These are phyloP conservation scores for Otolemur garnettii DNA, from an alignment of 2,113 vertebrate species.

Conservation along the genomic window DNA sequence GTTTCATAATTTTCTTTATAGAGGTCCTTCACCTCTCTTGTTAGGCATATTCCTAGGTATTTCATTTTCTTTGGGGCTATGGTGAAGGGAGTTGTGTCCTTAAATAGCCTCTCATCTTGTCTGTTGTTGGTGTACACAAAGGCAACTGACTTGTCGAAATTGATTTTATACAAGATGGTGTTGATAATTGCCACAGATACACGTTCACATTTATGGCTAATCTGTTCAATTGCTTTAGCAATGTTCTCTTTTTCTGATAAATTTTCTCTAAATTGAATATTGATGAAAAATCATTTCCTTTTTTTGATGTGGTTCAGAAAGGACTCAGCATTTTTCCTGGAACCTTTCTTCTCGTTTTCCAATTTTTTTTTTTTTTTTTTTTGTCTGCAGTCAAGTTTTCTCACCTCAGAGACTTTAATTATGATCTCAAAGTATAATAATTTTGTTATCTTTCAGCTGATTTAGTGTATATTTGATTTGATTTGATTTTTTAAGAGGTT, in stretches of 20 bases:
- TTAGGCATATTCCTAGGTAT: too few species aligned
- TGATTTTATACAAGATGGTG: neutral
- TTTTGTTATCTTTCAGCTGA: neutral
- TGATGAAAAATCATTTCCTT: neutral
- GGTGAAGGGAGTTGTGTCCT: too few species aligned
- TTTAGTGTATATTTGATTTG: neutral
- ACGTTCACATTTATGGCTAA: neutral
- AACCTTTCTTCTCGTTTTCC: neutral
- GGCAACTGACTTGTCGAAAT: too few species aligned
- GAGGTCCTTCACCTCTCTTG: too few species aligned
- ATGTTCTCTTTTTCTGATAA: neutral
- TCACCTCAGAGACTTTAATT: neutral
- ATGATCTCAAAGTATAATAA: neutral
- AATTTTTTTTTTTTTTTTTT: neutral
- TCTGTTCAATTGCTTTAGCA: neutral
- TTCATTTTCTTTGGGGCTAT: too few species aligned
- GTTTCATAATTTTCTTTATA: too few species aligned
- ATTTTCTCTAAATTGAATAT: neutral
- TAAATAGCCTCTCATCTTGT: too few species aligned
- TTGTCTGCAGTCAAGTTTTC: neutral
- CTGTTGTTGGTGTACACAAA: too few species aligned
- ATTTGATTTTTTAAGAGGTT: neutral
- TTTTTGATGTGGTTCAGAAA: neutral
- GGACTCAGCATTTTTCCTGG: neutral
- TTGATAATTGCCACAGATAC: neutral